Evolutionary conservation across 2,113 vertebrate genomes (phyloP), one percentile per base, ranked within the genome.

Genomic region (Vanacampus margaritifer): DNA sequence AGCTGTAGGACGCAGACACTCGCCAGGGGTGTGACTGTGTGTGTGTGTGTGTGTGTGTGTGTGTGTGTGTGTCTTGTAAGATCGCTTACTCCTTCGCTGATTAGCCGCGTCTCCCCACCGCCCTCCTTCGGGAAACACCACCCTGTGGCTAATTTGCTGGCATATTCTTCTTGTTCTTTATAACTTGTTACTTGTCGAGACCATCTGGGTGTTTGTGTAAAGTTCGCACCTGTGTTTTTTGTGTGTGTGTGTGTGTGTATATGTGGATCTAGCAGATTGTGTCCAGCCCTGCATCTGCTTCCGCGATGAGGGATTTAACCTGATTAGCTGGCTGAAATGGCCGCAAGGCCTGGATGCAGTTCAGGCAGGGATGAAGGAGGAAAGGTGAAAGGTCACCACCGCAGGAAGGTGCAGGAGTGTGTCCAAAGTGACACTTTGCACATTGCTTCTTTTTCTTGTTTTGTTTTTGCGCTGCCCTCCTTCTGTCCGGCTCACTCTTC

Each of bases 261-360:
- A 14, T 19, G 24, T 24, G 78, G 8, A 5, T 48, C 61, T 61
- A 41, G 24, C 70, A 72, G 73, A 71, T 45, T 69, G 68, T 73
- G 78, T 63, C 71, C 76, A 75, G 77, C 21, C 2, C 56, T 32
- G 73, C 5, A 26, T 80, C 78, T 85, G 78, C 62, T 71, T 83
- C 74, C 13, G 32, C 77, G 74, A 82, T 79, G 50, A 65, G 80
- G 56, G 72, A 61, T 70, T 60, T 78, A 80, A 87, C 76, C 8
- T 17, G 64, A 87, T 85, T 85, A 37, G 67, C 79, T 67, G 1
- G 5, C 0, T 73, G 70, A 71, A 37, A 64, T 46, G 67, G 67
- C 81, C 65, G 1, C 12, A 1, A 71, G 72, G 71, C 45, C 71
- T 37, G 65, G 62, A 66, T 65, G 73, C 36, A 71, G 56, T 68